Base-by-base conservation (phyloP, 2,888 invertebrate species). In the Stenichneumon culpator region DNA sequence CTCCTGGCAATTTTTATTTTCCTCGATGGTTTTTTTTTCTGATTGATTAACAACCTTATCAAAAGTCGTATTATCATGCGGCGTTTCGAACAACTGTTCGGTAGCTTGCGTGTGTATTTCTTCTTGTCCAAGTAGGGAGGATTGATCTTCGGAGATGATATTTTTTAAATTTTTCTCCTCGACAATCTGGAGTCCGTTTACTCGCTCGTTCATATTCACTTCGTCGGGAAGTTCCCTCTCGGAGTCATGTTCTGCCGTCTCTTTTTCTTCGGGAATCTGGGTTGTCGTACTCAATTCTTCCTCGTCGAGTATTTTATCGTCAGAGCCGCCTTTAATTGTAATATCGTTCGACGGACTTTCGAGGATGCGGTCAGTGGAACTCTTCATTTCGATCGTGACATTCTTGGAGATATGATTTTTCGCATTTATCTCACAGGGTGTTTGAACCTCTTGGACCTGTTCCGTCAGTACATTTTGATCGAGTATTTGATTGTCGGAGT, bases 1-100 rank as follows among this genome's bases (percentile, higher is more conserved):
- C 25, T 25, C 60, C 28, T 73, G 60, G 22, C 25, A 1, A 63
- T 28, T 25, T 57, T 44, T 73, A 3, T 32, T 32, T 32, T 32
- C 4, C 32, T 32, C 32, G 5, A 28, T 47, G 22, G 6, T 47
- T 69, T 50, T 69, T 44, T 47, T 50, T 25, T n/a, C n/a, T n/a
- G n/a, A 39, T 9, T 69, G 68, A 28, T 69, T 50, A 25, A 69
- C 68, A 50, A 69, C 7, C 47, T 44, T 28, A 36, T 67, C 67
- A 19, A 39, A 5, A 39, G 2, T 67, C 9, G 36, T 67, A 19
- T 67, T 67, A 67, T 39, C 19, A 52, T 22, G 6, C 52, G 4
- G 19, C 7, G 19, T 52, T 52, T 52, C 52, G 52, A 50, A n/a
- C n/a, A 50, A 16, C 50, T 50, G 5, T 16, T 50, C n/a, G 50